Evolutionary conservation across 2,113 vertebrate genomes (phyloP).

Genomic region (Bufo gargarizans): DNA sequence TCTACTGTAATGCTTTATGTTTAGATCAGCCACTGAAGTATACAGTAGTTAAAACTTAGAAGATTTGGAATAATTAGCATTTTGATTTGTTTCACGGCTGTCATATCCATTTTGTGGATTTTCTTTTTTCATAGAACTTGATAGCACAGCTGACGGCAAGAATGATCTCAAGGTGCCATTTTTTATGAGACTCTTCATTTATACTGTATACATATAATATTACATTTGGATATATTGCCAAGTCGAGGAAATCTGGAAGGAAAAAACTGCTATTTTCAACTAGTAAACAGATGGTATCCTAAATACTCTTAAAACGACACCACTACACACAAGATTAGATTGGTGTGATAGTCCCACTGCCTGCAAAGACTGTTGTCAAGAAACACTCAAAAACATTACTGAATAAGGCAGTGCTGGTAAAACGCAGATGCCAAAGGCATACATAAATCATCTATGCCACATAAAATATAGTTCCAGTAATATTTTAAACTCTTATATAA

Average conservation of each 20-base stretch:
- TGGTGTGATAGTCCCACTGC: slow-evolving; percentile 27
- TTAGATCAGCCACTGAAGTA: not conserved
- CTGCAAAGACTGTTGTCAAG: slow-evolving; percentile 59
- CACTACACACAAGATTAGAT: slow-evolving; percentile 56
- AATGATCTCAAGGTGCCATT: not conserved
- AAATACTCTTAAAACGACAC: slow-evolving; percentile 47
- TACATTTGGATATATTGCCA: slow-evolving; percentile 43
- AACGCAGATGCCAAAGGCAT: slow-evolving; percentile 56
- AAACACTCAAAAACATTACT: slow-evolving; percentile 59
- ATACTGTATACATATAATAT: slow-evolving; percentile 22
- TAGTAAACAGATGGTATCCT: slow-evolving; percentile 55
- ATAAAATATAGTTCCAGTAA: slow-evolving; percentile 54
- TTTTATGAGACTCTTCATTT: slow-evolving; percentile 29
- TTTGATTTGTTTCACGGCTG: not conserved
- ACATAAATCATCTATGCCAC: slow-evolving; percentile 47
- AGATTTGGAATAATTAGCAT: slow-evolving; percentile 30
- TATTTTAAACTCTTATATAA: slow-evolving; percentile 41
- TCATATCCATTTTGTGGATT: not conserved
- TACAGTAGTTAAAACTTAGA: not conserved
- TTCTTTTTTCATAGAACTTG: not conserved
- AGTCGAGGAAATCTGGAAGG: slow-evolving; percentile 55
- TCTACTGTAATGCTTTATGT: slow-evolving; percentile 3
- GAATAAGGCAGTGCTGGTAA: slow-evolving; percentile 58
- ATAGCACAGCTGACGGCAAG: not conserved
- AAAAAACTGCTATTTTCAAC: slow-evolving; percentile 49